phyloP scores from a whole-genome alignment of 2,888 invertebrate species.

The Meloe dianella region DNA sequence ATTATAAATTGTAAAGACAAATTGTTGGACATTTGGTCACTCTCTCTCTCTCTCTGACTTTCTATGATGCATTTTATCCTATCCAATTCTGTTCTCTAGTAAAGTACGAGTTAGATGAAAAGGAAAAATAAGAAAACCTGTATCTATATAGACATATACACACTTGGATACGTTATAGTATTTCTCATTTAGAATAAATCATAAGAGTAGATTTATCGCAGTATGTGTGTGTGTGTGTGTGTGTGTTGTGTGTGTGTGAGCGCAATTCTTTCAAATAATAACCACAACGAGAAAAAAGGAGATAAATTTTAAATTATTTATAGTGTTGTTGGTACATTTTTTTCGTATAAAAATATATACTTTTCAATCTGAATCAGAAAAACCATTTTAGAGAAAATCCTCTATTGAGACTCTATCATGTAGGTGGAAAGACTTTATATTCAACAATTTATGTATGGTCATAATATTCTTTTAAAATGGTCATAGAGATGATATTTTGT shows the following conservation, averaged over 20 bases:
- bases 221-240: no score
- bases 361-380: not conserved
- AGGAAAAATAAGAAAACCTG: not conserved
- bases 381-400: not conserved
- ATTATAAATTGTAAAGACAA: conserved; percentile 46
- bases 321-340: conserved; percentile 6
- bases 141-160: conserved; percentile 6
- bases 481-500: conserved; percentile 23
- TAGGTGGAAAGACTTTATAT: conserved; percentile 29
- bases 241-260: conserved; percentile 10
- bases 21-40: conserved; percentile 36
- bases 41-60: not conserved
- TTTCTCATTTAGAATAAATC: conserved; percentile 24
- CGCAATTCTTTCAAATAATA: not conserved
- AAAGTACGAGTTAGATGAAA: not conserved
- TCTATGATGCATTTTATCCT: conserved; percentile 2
- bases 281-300: not conserved
- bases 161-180: conserved; percentile 13
- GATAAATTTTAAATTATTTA: not conserved
- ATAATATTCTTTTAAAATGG: conserved; percentile 37
- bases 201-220: conserved; percentile 20
- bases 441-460: conserved; percentile 37
- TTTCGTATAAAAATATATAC: not conserved
- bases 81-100: not conserved
- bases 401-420: conserved; percentile 7